These are phyloP conservation scores for Ips typographus DNA, from an alignment of 1,140 invertebrate genomes.

Conservation along the genomic window DNA sequence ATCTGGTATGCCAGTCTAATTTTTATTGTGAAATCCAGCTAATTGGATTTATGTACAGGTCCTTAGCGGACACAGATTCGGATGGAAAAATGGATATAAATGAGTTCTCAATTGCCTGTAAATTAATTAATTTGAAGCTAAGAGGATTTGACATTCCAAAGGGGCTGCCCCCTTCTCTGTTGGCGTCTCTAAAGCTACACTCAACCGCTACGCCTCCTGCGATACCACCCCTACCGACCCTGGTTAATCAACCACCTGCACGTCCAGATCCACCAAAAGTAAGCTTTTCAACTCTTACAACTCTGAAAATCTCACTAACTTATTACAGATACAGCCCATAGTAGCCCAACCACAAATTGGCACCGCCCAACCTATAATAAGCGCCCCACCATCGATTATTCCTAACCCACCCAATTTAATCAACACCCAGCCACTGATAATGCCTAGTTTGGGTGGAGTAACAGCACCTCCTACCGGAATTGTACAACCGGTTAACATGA, in stretches of 20 bases:
- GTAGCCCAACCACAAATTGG: conserved; percentile 36
- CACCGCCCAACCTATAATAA: conserved; percentile 38
- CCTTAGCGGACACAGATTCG: conserved; percentile 89
- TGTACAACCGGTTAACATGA: conserved; percentile 35
- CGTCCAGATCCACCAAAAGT: conserved; percentile 54
- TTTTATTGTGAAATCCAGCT: not conserved
- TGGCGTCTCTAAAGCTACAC: conserved; percentile 62
- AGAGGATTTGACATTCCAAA: conserved; percentile 89
- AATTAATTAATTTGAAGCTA: conserved; percentile 93
- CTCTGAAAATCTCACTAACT: not conserved
- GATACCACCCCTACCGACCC: conserved; percentile 48
- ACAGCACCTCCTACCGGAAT: conserved; percentile 27
- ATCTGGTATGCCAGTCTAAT: conserved; percentile 75
- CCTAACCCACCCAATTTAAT: conserved; percentile 2
- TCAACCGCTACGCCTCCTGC: conserved; percentile 47
- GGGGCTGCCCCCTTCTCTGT: conserved; percentile 73
- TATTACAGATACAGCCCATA: not conserved
- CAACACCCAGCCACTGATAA: conserved; percentile 19
- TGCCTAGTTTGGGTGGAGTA: conserved; percentile 20
- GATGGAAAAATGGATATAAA: conserved; percentile 96
- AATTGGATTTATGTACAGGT: conserved; percentile 58
- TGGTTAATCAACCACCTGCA: conserved; percentile 46
- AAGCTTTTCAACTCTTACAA: not conserved
- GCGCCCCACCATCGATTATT: conserved; percentile 11
- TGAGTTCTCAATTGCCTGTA: conserved; percentile 97